Percentiles rank a stretch among this genome's conserved stretches.
Evolutionary conservation across 2,797 vertebrate genomes (phyloP).

Genomic region (Poecilia picta): DNA sequence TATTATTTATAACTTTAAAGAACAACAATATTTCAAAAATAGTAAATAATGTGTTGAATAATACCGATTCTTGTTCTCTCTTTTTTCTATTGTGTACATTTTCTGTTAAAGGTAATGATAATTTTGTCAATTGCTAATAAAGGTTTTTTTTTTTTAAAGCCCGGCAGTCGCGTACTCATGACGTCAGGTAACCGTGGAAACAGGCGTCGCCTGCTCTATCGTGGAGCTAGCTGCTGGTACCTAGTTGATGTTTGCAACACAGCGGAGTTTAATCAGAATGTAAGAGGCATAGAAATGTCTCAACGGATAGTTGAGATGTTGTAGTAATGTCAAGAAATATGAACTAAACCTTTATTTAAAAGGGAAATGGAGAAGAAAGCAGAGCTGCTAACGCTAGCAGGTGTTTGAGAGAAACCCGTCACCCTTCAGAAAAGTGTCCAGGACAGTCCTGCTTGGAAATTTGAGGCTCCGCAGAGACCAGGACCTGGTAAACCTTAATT

Average conservation of each 20-base stretch:
- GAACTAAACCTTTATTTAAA: background rate
- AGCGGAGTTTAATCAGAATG: background rate
- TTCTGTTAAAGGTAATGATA: too few relatives aligned
- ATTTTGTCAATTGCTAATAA: too few relatives aligned
- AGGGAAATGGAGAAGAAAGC: background rate
- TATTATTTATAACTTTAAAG: background rate
- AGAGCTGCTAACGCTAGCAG: background rate
- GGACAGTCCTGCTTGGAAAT: background rate
- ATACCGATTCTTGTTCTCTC: background rate
- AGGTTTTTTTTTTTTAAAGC: too few relatives aligned
- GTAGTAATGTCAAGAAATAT: background rate
- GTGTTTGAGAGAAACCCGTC: slow-evolving; percentile 1
- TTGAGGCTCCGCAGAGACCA: background rate
- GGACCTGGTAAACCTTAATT: background rate
- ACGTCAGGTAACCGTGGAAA: slow-evolving; percentile 58
- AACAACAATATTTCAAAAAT: background rate
- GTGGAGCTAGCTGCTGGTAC: background rate
- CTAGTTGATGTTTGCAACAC: background rate
- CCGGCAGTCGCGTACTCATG: slow-evolving; percentile 18
- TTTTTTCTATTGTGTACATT: too few relatives aligned
- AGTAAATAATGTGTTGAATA: background rate
- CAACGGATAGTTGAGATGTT: background rate
- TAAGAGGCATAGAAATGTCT: background rate
- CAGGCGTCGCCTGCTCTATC: slow-evolving; percentile 10
- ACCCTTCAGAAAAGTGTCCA: background rate